phyloP scores from a whole-genome alignment of 2,797 vertebrate genomes.

The Iguana delicatissima region DNA sequence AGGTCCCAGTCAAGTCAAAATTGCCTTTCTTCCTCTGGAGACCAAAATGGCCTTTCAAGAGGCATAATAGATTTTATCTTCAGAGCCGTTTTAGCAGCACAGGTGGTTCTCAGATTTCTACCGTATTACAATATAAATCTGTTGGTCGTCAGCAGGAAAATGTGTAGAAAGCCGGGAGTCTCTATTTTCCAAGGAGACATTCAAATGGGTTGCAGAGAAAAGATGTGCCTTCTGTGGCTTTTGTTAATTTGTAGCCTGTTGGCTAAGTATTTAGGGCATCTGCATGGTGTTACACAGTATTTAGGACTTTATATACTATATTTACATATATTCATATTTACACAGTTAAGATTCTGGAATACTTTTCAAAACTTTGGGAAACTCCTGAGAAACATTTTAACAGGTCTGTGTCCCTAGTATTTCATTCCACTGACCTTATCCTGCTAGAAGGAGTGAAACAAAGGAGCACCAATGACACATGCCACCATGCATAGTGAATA shows the following conservation, averaged over 20 bases:
- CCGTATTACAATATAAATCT: constrained; percentile 59
- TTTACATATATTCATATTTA: neutral
- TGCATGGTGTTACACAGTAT: neutral
- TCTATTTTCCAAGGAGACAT: neutral
- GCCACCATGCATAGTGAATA: neutral
- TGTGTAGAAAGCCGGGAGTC: constrained; percentile 3
- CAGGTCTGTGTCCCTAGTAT: neutral
- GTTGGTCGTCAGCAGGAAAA: constrained; percentile 24
- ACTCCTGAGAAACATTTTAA: neutral
- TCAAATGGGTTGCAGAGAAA: neutral
- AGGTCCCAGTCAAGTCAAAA: constrained; percentile 68
- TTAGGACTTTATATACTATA: neutral
- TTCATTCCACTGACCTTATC: neutral
- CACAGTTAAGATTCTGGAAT: neutral
- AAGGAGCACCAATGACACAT: neutral
- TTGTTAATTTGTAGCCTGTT: neutral
- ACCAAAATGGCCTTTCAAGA: constrained; percentile 63
- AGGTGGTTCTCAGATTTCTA: constrained; percentile 54
- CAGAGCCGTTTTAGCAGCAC: constrained; percentile 55
- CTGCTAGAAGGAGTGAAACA: neutral
- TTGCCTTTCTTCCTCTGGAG: constrained; percentile 63
- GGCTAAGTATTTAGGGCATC: neutral
- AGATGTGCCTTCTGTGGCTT: constrained; percentile 1
- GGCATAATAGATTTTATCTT: constrained; percentile 68
- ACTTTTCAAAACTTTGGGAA: neutral